Conservation (phyloP, 2,113 vertebrate species). For the Triplophysa siluroides region DNA sequence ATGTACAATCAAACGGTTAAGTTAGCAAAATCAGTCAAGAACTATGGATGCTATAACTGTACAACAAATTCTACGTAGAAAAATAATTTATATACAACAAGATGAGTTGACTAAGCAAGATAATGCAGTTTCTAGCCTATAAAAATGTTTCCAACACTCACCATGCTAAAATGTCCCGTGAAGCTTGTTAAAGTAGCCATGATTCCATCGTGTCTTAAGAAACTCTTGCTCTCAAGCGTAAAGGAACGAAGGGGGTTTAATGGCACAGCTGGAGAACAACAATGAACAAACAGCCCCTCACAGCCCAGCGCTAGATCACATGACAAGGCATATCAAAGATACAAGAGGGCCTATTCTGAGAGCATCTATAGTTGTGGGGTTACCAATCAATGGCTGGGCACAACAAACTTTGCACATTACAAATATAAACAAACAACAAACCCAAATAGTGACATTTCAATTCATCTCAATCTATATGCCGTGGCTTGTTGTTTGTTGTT, state of each 20-base stretch:
- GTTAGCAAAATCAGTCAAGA: too few relatives aligned
- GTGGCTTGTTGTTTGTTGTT: too few relatives aligned
- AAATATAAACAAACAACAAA: slow-evolving; percentile 24
- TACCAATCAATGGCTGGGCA: slow-evolving; percentile 14
- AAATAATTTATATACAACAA: background rate
- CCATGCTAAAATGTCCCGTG: background rate
- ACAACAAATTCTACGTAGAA: too few relatives aligned
- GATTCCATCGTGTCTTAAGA: background rate
- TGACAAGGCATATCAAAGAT: slow-evolving; percentile 41
- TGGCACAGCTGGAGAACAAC: slow-evolving; percentile 45
- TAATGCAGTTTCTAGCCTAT: background rate
- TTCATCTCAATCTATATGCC: too few relatives aligned
- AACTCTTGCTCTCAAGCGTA: background rate
- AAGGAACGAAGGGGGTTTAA: slow-evolving; percentile 18
- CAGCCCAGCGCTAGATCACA: slow-evolving; percentile 48
- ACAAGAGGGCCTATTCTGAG: slow-evolving; percentile 50
- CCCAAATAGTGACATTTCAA: background rate
- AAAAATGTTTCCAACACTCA: background rate
- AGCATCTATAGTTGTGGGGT: background rate
- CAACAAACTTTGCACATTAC: slow-evolving; percentile 6
- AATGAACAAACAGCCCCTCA: slow-evolving; percentile 52
- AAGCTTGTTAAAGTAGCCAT: background rate
- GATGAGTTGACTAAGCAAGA: background rate
- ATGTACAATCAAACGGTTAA: too few relatives aligned
- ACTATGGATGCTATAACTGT: too few relatives aligned